Conservation (phyloP, 1,140 invertebrate species). For the Chrysoperla carnea region DNA sequence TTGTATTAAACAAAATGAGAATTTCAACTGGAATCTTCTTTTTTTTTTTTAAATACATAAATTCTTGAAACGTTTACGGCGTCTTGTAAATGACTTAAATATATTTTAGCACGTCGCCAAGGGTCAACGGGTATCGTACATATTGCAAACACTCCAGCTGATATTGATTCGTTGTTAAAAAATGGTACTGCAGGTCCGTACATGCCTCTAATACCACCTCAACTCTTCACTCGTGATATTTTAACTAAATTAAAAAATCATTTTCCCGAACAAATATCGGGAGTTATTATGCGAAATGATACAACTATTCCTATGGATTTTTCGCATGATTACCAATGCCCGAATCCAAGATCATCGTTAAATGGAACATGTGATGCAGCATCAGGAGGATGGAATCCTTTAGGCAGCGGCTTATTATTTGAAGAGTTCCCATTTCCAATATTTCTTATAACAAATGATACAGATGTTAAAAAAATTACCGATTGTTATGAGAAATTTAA, state of each 20-base stretch:
- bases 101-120: conserved; percentile 31
- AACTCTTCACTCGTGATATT: conserved; percentile 34
- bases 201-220: conserved; percentile 43
- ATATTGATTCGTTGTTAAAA: conserved; percentile 53
- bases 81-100: conserved; percentile 1
- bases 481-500: conserved; percentile 38
- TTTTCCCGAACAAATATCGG: conserved; percentile 28
- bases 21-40: too few relatives aligned
- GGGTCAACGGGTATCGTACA: conserved; percentile 79
- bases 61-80: too few relatives aligned
- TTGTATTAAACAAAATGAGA: too few relatives aligned
- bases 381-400: conserved; percentile 54
- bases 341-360: conserved; percentile 54
- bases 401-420: conserved; percentile 52
- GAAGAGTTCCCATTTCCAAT: conserved; percentile 72
- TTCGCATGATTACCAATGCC: conserved; percentile 65
- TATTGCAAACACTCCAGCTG: conserved; percentile 35
- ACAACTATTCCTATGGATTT: conserved; percentile 26
- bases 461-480: conserved; percentile 37
- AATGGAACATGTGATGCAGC: conserved; percentile 23
- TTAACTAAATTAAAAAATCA: conserved; percentile 23
- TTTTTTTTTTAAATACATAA: too few relatives aligned
- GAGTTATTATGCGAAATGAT: conserved; percentile 32
- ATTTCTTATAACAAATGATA: conserved; percentile 46
- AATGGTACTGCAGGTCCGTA: conserved; percentile 52